Base-by-base conservation (phyloP, 1,140 invertebrate genomes). In the Drosophila mojavensis region DNA sequence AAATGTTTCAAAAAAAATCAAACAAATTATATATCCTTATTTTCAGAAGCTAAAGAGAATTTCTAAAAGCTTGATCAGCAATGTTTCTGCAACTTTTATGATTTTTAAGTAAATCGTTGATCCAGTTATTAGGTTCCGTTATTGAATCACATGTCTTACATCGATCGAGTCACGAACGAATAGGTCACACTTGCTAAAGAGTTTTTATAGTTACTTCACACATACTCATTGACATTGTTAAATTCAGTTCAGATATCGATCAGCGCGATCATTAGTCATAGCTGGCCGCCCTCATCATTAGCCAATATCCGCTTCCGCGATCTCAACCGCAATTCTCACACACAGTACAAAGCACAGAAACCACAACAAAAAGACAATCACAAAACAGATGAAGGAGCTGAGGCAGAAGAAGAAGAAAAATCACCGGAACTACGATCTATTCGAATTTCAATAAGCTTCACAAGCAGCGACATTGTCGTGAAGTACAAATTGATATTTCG, bases 401-500 rank as follows among this genome's bases (percentile, higher is more conserved):
- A 17, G 17, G 17, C 0, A 24, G 20, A 24, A 24, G 20, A 24
- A 41, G 48, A 47, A 70, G 41, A 28, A 26, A 68, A 60, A 59
- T 73, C 50, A 74, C 82, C 82, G 82, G 82, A 85, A 85, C 82
- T 85, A 75, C 81, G 70, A 83, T 81, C 69, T 85, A 83, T 84
- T 84, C 56, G 73, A 74, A 55, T 74, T 77, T 81, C 81, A 85
- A 84, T 83, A 77, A 84, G 81, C 65, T 53, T 43, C 66, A 20
- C 39, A 48, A 33, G 58, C 47, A 66, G 47, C 15, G 43, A 80
- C 69, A 74, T 75, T 63, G 55, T 61, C 62, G 61, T 68, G 65
- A 78, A 79, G 74, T 75, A 85, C 69, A 85, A 81, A 84, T 75
- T 81, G 66, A 85, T 86, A 78, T 86, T 86, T 85, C 75, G 81